phyloP scores from a whole-genome alignment of 1,140 invertebrate genomes.

The Drosophila mayri region DNA sequence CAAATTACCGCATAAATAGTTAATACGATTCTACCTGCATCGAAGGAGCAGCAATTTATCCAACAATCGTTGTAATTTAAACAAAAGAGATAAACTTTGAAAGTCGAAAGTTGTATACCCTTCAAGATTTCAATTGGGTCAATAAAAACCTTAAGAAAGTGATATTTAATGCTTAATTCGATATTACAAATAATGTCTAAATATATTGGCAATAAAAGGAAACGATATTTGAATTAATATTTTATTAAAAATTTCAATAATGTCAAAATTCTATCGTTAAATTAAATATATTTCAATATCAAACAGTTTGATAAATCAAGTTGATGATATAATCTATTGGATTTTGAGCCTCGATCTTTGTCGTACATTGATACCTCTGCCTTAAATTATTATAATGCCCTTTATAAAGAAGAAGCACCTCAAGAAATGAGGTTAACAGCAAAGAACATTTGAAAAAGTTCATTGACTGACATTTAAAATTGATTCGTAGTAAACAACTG shows the following conservation, averaged over 20 bases:
- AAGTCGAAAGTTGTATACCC: background rate
- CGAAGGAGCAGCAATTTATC: background rate
- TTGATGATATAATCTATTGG: too few relatives aligned
- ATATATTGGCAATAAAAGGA: background rate
- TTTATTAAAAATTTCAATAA: too few relatives aligned
- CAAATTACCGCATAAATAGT: conserved; percentile 8
- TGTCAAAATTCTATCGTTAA: too few relatives aligned
- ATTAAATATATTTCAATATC: background rate
- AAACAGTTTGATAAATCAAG: background rate
- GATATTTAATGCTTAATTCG: too few relatives aligned
- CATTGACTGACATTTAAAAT: conserved; percentile 27
- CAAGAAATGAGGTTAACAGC: conserved; percentile 5
- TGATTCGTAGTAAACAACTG: conserved; percentile 11
- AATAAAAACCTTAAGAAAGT: too few relatives aligned
- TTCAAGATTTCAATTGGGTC: too few relatives aligned
- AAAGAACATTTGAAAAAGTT: conserved; percentile 10
- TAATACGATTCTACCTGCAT: background rate
- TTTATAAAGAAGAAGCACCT: background rate
- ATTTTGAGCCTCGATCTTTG: background rate
- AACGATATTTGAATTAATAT: background rate
- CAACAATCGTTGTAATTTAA: conserved; percentile 12
- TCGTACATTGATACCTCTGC: background rate
- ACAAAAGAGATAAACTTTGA: background rate
- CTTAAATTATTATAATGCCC: background rate
- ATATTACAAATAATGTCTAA: too few relatives aligned